Conservation (phyloP, 2,113 vertebrate species). For the Leptocoma aspasia region DNA sequence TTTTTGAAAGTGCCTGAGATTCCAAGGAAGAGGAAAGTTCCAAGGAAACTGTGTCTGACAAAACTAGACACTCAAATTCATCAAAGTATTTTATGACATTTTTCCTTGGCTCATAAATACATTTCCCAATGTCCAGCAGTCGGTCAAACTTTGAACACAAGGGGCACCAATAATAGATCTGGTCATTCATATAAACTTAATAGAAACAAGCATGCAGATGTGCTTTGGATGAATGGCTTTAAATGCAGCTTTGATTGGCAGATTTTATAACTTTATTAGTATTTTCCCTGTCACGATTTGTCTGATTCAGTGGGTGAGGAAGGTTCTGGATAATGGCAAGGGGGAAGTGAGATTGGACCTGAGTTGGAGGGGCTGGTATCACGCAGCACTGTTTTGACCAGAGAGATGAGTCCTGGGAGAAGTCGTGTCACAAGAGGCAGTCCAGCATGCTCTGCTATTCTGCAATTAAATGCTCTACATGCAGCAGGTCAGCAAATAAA, state of each 20-base stretch:
- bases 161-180: neutral
- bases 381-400: neutral
- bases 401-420: neutral
- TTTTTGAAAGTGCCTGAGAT: neutral
- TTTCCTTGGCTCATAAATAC: neutral
- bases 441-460: neutral
- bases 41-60: neutral
- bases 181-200: neutral
- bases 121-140: neutral
- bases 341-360: neutral
- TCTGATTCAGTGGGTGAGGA: neutral
- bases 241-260: neutral
- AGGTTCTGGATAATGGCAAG: neutral
- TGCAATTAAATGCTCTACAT: neutral
- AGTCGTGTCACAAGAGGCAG: neutral
- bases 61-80: neutral
- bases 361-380: neutral
- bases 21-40: neutral
- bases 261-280: neutral
- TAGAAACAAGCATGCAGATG: neutral
- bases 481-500: neutral
- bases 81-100: neutral
- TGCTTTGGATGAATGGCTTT: neutral
- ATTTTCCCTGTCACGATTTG: neutral
- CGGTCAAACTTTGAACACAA: neutral